Percentiles rank a stretch among this genome's conserved stretches.
Conservation (phyloP, 2,797 vertebrate species). For the Pseudochaenichthys georgianus region DNA sequence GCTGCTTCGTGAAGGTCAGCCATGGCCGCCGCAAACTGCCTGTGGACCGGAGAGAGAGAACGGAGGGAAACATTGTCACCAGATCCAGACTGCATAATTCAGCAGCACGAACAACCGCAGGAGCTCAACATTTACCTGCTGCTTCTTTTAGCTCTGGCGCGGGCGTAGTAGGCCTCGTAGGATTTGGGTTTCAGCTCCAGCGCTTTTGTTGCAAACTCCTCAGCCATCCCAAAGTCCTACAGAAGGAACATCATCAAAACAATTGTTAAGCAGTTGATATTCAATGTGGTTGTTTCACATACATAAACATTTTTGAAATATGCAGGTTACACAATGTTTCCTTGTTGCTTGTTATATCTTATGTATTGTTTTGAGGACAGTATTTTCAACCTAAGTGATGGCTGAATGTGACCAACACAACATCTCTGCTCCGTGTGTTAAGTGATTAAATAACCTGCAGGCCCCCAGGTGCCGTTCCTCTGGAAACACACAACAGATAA, state of each 20-base stretch:
- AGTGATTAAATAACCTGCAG: conserved; percentile 25
- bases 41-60: conserved; percentile 57
- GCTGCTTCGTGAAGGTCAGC: conserved; percentile 93
- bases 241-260: conserved; percentile 32
- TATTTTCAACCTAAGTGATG: conserved; percentile 5
- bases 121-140: conserved; percentile 90
- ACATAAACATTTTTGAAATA: neutral
- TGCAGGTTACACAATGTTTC: neutral
- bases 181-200: conserved; percentile 97
- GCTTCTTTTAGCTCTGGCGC: conserved; percentile 97
- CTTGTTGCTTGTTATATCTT: neutral
- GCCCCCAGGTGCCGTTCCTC: conserved; percentile 12
- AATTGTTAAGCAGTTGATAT: conserved; percentile 2
- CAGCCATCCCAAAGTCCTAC: conserved; percentile 98
- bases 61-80: conserved; percentile 8
- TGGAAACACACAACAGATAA: conserved; percentile 23
- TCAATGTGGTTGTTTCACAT: neutral
- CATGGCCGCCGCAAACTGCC: conserved; percentile 93
- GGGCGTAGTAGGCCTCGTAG: conserved; percentile 97
- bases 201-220: conserved; percentile 98
- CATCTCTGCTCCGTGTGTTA: conserved; percentile 12
- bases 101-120: neutral
- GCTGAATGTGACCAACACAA: neutral
- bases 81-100: conserved; percentile 15
- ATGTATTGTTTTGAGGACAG: conserved; percentile 1